phyloP scores from a whole-genome alignment of 1,140 invertebrate genomes.

The Coboldia fuscipes region DNA sequence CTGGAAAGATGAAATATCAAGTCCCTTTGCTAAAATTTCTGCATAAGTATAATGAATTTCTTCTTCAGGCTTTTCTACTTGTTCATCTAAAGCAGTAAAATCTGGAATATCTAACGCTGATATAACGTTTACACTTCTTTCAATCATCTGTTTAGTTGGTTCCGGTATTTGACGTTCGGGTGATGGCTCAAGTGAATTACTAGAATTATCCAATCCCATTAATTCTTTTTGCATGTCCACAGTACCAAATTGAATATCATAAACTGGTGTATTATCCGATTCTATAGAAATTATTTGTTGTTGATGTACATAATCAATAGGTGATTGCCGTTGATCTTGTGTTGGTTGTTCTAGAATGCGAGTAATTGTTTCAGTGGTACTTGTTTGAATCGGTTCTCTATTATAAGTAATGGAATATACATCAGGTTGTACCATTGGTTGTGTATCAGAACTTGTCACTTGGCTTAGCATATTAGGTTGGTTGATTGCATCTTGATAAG shows the following conservation, averaged over 20 bases:
- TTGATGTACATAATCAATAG: background rate
- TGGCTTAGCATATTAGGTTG: no score
- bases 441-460: no score
- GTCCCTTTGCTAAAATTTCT: background rate
- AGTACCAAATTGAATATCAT: conserved; percentile 1
- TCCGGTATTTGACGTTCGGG: background rate
- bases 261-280: background rate
- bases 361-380: background rate
- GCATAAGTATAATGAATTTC: background rate
- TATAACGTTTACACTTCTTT: background rate
- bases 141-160: background rate
- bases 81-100: background rate
- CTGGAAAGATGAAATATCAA: background rate
- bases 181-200: conserved; percentile 1
- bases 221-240: background rate
- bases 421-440: no score
- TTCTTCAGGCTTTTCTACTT: background rate
- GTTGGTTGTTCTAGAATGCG: background rate
- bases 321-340: background rate
- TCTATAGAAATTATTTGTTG: background rate
- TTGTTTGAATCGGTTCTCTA: background rate
- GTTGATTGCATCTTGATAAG: no score
- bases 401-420: background rate
- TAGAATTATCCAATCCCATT: background rate
- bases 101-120: background rate